phyloP scores from a whole-genome alignment of 1,140 invertebrate species.

The Hylaeus volcanicus region DNA sequence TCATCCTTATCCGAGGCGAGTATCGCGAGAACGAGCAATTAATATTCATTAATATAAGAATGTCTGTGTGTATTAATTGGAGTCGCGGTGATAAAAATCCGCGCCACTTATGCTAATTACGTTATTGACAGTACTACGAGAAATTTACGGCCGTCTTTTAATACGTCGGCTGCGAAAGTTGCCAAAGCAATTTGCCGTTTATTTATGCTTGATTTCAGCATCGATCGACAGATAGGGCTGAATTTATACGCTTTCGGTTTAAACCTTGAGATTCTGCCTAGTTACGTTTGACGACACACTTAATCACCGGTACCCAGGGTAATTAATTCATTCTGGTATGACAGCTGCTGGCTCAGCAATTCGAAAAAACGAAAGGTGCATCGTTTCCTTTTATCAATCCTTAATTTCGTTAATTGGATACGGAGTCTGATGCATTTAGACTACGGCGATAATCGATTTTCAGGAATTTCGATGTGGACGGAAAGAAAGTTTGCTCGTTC shows the following conservation, averaged over 20 bases:
- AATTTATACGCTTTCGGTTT: slow-evolving; percentile 37
- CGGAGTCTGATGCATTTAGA: too few species aligned
- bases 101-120: slow-evolving; percentile 42
- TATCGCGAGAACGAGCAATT: slow-evolving; percentile 27
- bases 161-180: slow-evolving; percentile 16
- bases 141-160: slow-evolving; percentile 30
- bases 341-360: not conserved
- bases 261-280: slow-evolving; percentile 15
- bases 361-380: not conserved
- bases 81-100: slow-evolving; percentile 37
- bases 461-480: too few species aligned
- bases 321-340: slow-evolving; percentile 25
- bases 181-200: slow-evolving; percentile 12
- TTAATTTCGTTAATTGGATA: too few species aligned
- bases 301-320: not conserved
- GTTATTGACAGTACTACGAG: slow-evolving; percentile 46
- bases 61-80: slow-evolving; percentile 28
- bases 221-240: slow-evolving; percentile 28
- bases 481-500: too few species aligned
- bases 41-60: slow-evolving; percentile 54
- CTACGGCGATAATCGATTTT: too few species aligned
- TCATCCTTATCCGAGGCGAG: slow-evolving; percentile 1
- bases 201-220: slow-evolving; percentile 37
- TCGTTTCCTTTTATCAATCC: not conserved
- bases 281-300: not conserved